Percentiles rank a stretch among this genome's conserved stretches.
Evolutionary conservation across 2,113 vertebrate species (phyloP).

Genomic region (Cyanoderma ruficeps): DNA sequence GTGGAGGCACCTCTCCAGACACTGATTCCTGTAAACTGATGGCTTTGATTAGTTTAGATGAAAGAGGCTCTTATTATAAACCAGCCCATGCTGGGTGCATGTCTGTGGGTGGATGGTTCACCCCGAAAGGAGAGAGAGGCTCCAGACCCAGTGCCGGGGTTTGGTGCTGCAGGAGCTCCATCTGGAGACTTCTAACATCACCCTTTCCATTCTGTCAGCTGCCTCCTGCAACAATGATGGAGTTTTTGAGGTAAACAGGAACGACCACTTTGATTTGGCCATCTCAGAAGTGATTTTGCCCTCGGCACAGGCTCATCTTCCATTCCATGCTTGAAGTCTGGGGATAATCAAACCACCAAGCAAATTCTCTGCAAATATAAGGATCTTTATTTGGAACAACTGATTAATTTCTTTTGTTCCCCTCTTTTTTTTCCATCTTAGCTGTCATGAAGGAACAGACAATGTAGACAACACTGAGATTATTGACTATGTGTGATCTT

Average conservation of each 20-base stretch:
- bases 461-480: neutral
- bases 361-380: neutral
- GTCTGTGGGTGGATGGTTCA: conserved; percentile 35
- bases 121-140: neutral
- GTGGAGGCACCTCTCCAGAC: neutral
- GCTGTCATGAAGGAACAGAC: neutral
- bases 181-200: neutral
- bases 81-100: conserved; percentile 20
- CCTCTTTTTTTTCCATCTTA: neutral
- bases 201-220: neutral
- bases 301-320: neutral
- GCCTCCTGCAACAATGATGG: neutral
- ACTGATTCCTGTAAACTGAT: conserved; percentile 33
- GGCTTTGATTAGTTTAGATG: conserved; percentile 61
- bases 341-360: neutral
- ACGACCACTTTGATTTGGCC: neutral
- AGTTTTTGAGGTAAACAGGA: neutral
- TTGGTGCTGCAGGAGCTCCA: conserved; percentile 24
- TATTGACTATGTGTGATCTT: neutral
- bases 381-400: neutral
- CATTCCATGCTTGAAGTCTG: neutral
- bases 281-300: neutral
- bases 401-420: neutral
- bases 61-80: conserved; percentile 35
- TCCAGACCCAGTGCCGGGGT: neutral